Percentiles rank a stretch among this genome's conserved stretches.
Conservation (phyloP, 2,113 vertebrate species). For the Sorex fumeus region DNA sequence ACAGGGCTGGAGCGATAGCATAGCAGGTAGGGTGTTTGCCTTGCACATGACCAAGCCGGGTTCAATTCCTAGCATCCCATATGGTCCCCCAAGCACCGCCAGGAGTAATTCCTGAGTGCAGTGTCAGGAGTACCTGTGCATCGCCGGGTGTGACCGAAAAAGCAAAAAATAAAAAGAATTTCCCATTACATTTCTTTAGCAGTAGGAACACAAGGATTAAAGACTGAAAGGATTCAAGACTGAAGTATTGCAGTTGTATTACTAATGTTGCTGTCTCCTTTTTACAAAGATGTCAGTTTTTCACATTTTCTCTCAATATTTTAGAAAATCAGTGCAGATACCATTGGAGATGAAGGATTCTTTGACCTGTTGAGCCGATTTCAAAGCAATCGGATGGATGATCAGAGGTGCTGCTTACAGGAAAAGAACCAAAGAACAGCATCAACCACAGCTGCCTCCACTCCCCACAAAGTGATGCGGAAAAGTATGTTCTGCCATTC, state of each 20-base stretch:
- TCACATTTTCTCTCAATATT: slow-evolving; percentile 29
- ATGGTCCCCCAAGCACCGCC: too few relatives aligned
- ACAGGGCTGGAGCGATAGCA: too few relatives aligned
- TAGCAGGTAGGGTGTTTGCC: too few relatives aligned
- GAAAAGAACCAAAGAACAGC: slow-evolving; percentile 86
- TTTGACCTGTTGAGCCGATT: slow-evolving; percentile 97
- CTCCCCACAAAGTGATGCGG: slow-evolving; percentile 88
- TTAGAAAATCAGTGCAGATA: slow-evolving; percentile 92
- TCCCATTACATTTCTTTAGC: neutral
- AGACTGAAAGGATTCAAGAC: neutral
- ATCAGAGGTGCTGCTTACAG: slow-evolving; percentile 95
- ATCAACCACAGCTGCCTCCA: slow-evolving; percentile 81
- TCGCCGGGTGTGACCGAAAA: too few relatives aligned
- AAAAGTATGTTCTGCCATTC: slow-evolving; percentile 89
- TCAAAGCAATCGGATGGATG: slow-evolving; percentile 98
- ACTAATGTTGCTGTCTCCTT: neutral
- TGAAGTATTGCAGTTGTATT: slow-evolving; percentile 54
- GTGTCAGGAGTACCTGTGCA: too few relatives aligned
- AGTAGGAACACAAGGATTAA: slow-evolving; percentile 33
- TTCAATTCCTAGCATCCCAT: too few relatives aligned
- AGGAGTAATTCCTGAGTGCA: too few relatives aligned
- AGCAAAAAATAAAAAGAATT: too few relatives aligned
- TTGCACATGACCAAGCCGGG: too few relatives aligned
- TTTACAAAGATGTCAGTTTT: slow-evolving; percentile 30
- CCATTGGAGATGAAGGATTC: slow-evolving; percentile 95